phyloP scores from a whole-genome alignment of 1,140 invertebrate genomes.

The Batillaria attramentaria region DNA sequence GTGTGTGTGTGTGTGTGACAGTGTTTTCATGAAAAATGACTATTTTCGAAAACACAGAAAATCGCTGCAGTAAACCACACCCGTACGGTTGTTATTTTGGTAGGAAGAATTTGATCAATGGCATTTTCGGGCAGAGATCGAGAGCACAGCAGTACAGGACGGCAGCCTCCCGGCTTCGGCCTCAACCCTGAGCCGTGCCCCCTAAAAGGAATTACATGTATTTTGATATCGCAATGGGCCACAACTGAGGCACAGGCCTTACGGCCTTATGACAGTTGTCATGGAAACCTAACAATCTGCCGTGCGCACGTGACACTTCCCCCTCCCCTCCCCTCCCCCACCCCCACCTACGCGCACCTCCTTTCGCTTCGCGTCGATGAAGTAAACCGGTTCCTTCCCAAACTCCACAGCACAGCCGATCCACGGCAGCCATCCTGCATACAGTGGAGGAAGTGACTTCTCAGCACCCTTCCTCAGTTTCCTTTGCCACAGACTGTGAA shows the following conservation, averaged over 20 bases:
- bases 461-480: background rate
- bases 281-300: background rate
- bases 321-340: no score
- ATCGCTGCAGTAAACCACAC: background rate
- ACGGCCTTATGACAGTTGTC: background rate
- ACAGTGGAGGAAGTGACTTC: conserved; percentile 44
- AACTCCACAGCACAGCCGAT: conserved; percentile 66
- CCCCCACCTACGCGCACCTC: conserved; percentile 54
- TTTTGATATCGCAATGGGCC: no score
- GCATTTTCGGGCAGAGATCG: no score
- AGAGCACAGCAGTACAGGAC: no score
- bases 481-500: background rate
- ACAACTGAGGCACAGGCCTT: no score
- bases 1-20: background rate
- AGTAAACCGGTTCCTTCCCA: conserved; percentile 60
- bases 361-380: conserved; percentile 56
- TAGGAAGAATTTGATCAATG: no score
- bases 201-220: no score
- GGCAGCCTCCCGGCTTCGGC: no score
- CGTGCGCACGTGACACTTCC: background rate
- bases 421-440: conserved; percentile 64
- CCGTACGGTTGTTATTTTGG: no score
- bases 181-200: no score
- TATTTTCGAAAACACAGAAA: background rate
- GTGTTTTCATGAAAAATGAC: background rate